Evolutionary conservation across 2,113 vertebrate species (phyloP), one percentile per base, ranked within the genome.

Genomic region (Pelobates fuscus): DNA sequence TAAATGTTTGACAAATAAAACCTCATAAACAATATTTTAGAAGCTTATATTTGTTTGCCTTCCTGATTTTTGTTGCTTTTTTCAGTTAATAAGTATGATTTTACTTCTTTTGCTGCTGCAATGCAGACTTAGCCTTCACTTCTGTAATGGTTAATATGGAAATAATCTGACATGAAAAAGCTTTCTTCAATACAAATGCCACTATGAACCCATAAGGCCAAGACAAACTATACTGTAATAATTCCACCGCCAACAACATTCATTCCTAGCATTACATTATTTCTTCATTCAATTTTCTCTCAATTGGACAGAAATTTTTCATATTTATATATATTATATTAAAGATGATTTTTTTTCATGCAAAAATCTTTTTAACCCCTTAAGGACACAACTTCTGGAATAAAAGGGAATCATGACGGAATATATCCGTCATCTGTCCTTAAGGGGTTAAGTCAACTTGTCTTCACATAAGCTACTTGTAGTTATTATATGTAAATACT

Each of bases 151-250:
- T 43, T 59, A 60, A 59, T n/a, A 67, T 37, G 32, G 41, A 69
- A 70, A 70, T 14, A 58, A 44, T 68, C 17, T 11, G 27, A 55
- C 66, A 68, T 24, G 29, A 69, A 49, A 49, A 69, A 57, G 14
- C 29, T 57, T 12, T 57, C 1, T 17, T 6, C 52, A 21, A 68
- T 29, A 6, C 29, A 26, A 21, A 44, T 37, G 14, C 25, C 15
- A 10, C 24, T 67, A 21, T 67, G 17, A 26, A 49, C 37, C 25
- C 46, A 67, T 68, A 55, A 55, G 20, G 10, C 44, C n/a, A 49
- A 52, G 44, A 67, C 26, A 68, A 55, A 32, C 14, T 12, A 69
- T 12, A 57, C 29, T 55, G 18, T 14, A 69, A 69, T 57, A 69
- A 32, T 24, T 57, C 52, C 21, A 37, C 32, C 37, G 52, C 23